Conservation (phyloP, 2,113 vertebrate genomes). For the Trogon melanurus region DNA sequence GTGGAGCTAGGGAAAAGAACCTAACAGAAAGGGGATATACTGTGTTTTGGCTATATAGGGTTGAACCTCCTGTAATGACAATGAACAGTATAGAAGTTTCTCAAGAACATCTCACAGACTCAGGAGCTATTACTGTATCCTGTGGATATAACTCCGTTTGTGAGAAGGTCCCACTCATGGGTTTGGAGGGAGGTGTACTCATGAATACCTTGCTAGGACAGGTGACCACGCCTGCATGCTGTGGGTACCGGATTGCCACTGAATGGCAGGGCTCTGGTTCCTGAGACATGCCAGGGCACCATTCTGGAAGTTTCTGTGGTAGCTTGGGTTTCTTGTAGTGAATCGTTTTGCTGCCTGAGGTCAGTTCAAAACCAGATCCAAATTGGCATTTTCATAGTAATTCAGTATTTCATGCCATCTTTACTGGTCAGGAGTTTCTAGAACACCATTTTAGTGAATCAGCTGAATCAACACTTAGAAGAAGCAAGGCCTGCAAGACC, state of each 20-base stretch:
- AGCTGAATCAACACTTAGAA: background rate
- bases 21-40: background rate
- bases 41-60: background rate
- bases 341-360: background rate
- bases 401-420: background rate
- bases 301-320: background rate
- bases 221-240: background rate
- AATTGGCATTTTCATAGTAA: background rate
- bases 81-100: background rate
- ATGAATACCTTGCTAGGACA: too few relatives aligned
- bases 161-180: background rate
- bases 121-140: background rate
- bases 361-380: background rate
- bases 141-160: background rate
- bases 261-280: background rate
- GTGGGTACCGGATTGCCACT: background rate
- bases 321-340: background rate
- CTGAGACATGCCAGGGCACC: background rate
- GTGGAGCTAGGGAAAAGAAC: background rate
- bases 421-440: rapidly evolving
- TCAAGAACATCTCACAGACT: background rate
- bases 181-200: background rate
- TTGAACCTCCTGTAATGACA: background rate
- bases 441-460: background rate
- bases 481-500: background rate